Base-by-base conservation (phyloP, 64 coral and sea anemone genomes). In the Cladopsammia gracilis region DNA sequence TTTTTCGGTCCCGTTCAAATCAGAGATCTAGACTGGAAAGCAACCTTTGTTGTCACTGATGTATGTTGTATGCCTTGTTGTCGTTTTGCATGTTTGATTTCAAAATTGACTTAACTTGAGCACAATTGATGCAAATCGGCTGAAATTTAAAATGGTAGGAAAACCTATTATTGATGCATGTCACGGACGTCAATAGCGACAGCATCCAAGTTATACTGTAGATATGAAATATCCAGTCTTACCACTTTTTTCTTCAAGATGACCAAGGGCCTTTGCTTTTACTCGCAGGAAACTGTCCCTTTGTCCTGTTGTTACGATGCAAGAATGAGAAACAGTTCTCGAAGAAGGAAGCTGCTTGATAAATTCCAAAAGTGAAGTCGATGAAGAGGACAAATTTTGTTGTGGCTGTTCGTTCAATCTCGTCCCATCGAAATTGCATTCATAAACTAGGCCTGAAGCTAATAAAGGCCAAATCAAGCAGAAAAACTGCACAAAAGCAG, bases 341-440 rank as follows among this genome's bases (percentile, higher is more conserved):
- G 61, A 66, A 46, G 61, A 3, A 19, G 80, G 80, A 67, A 83
- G 80, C 46, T 64, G 60, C 19, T 48, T 10, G 19, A 4, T 12
- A 15, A 83, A 67, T 10, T 7, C 18, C 12, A 77, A 10, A 2
- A 45, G 8, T 22, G 5, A 5, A 23, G 15, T 54, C 2, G 62
- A 66, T 0, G 7, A 47, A 4, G 7, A 47, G 6, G 80, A 65
- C 19, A 44, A 10, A 66, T 47, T 66, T n/a, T 23, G 80, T 7
- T 7, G 53, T 62, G 14, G 4, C 18, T 10, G 57, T 46, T 64
- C 18, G 13, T 46, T 64, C 15, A 64, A 6, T 16, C 26, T 23
- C 19, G 43, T 5, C 2, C 45, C 80, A 65, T 83, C 58, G 62
- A 83, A 83, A 83, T 51, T 83, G 46, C 80, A 83, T 49, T 83